Conservation (phyloP, 1,140 invertebrate species). For the Manduca sexta region DNA sequence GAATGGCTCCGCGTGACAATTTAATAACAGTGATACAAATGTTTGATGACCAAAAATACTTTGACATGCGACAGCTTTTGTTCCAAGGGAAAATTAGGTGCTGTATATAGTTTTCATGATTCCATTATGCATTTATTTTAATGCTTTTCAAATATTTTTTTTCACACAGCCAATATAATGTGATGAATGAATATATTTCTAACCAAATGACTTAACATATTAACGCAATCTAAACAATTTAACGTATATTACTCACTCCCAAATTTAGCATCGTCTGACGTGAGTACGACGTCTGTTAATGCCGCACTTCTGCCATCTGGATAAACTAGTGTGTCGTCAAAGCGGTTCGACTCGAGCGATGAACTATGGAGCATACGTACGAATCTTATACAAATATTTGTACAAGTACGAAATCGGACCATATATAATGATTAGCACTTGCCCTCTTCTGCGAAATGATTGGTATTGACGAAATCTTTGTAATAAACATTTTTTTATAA, state of each 20-base stretch:
- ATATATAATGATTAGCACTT: conserved; percentile 11
- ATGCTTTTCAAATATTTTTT: too few species aligned
- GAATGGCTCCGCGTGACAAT: background rate
- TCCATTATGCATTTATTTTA: too few species aligned
- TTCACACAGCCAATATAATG: too few species aligned
- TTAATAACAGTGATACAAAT: background rate
- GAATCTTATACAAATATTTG: conserved; percentile 7
- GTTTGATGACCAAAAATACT: background rate
- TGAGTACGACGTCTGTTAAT: conserved; percentile 8
- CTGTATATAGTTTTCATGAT: too few species aligned
- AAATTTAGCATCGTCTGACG: conserved; percentile 37
- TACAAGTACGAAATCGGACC: background rate
- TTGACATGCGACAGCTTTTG: too few species aligned
- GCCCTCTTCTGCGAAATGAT: background rate
- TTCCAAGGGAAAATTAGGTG: too few species aligned
- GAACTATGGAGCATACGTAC: conserved; percentile 2
- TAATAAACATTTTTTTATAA: too few species aligned
- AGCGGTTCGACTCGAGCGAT: conserved; percentile 1
- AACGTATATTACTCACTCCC: conserved; percentile 19
- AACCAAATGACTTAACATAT: too few species aligned
- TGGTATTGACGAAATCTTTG: background rate
- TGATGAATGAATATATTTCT: too few species aligned
- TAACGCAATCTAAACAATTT: too few species aligned
- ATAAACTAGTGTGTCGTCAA: conserved; percentile 8
- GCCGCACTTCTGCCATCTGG: conserved; percentile 46